Base-by-base conservation (phyloP, 2,888 invertebrate species). In the Pocota personata region DNA sequence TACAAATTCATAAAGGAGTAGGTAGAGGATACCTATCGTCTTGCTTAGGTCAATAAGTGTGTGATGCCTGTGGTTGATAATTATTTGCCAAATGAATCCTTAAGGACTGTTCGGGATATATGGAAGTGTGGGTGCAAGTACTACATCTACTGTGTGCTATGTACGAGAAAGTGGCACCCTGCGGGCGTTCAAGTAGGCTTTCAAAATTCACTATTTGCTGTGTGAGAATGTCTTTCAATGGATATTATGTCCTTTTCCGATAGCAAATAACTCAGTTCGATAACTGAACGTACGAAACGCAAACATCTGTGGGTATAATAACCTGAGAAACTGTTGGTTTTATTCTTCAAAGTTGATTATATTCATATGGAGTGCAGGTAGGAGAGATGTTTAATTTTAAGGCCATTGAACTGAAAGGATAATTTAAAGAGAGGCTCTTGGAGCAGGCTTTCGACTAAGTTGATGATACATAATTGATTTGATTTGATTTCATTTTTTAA, bases 61-160 rank as follows among this genome's bases (percentile, higher is more conserved):
- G 10, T 40, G 27, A 10, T 46, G 52, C 43, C 5, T 43, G 48
- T 24, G 48, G 66, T 37, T 32, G 21, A 30, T 35, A 67, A 76
- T 76, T 76, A 76, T 76, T 76, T 67, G 48, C 58, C 27, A 55
- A 67, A 76, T 58, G 57, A 58, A 48, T 76, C 66, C 66, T 46
- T 19, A 71, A 43, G 55, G 55, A 64, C 10, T 52, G 19, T 12
- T 21, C 37, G 40, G 4, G 16, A 46, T 40, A 46, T 40, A n/a
- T 32, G 32, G 16, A 0, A 6, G 16, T 0, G 8, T 37, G 50
- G 14, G 35, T 27, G 5, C 7, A 10, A 3, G 14, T 24, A 3
- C 8, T 46, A 27, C 10, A 14, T 30, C 14, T 43, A 3, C 24
- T 30, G 10, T 32, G 16, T 37, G 12, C 32, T 12, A n/a, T 21